Evolutionary conservation across 2,113 vertebrate genomes (phyloP).

Genomic region (Todiramphus saurophagus): DNA sequence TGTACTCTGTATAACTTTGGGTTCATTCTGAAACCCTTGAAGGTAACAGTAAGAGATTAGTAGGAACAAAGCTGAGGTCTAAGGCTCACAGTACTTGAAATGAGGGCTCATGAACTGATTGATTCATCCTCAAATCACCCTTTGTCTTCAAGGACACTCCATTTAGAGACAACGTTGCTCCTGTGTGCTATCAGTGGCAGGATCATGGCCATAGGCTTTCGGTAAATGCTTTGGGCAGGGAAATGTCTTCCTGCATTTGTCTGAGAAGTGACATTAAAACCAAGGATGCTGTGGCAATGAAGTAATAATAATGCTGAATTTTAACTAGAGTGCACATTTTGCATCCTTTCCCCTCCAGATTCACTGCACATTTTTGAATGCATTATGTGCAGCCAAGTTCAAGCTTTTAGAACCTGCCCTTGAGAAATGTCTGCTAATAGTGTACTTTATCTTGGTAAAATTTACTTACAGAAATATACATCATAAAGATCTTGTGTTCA

Average conservation of each 20-base stretch:
- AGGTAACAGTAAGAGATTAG: neutral
- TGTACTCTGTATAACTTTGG: neutral
- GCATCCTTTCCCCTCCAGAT: neutral
- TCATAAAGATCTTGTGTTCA: neutral
- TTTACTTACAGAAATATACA: neutral
- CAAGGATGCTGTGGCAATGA: neutral
- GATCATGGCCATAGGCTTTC: neutral
- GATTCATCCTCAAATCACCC: conserved; percentile 2
- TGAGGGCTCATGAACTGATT: neutral
- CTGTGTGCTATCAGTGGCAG: neutral
- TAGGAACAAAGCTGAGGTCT: conserved; percentile 3
- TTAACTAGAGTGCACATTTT: neutral
- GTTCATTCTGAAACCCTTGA: neutral
- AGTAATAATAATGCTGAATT: conserved; percentile 6
- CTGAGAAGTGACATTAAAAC: conserved; percentile 5
- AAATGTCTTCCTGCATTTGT: conserved; percentile 13
- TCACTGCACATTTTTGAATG: neutral
- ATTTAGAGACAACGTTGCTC: neutral
- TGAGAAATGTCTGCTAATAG: neutral
- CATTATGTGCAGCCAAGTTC: neutral
- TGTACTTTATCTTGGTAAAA: neutral
- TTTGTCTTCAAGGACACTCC: conserved; percentile 42
- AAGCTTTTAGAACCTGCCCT: neutral
- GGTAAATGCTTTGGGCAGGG: neutral
- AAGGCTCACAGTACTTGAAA: neutral